Conservation (phyloP, 1,140 invertebrate genomes). For the Eumaeus atala region DNA sequence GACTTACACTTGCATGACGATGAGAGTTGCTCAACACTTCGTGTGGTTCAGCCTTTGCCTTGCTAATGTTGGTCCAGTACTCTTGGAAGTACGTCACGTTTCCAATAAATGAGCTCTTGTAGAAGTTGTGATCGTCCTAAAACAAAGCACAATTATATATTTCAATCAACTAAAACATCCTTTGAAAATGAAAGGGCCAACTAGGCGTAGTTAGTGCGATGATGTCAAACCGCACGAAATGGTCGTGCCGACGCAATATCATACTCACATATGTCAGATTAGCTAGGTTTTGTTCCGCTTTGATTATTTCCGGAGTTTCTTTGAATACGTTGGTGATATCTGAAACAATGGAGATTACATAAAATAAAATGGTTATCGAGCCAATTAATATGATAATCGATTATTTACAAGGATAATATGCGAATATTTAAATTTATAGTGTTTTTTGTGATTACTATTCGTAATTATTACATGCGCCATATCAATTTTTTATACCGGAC, state of each 20-base stretch:
- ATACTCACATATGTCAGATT: conserved; percentile 48
- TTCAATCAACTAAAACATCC: background rate
- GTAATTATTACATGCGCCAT: too few relatives aligned
- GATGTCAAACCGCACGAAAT: background rate
- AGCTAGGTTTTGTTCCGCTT: conserved; percentile 49
- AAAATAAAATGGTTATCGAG: too few relatives aligned
- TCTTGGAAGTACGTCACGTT: conserved; percentile 75
- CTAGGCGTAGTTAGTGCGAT: too few relatives aligned
- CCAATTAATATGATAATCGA: too few relatives aligned
- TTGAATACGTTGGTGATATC: conserved; percentile 45
- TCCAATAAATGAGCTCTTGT: conserved; percentile 82
- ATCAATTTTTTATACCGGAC: too few relatives aligned
- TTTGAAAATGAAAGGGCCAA: too few relatives aligned
- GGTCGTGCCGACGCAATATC: background rate
- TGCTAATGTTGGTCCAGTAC: conserved; percentile 85
- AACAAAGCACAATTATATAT: conserved; percentile 15
- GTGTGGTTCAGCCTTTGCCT: conserved; percentile 78
- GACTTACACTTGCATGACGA: conserved; percentile 88
- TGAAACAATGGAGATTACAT: conserved; percentile 29
- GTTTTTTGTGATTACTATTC: too few relatives aligned
- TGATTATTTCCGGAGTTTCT: conserved; percentile 50
- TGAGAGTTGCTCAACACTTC: conserved; percentile 89
- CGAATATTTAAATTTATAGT: too few relatives aligned
- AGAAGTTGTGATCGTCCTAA: conserved; percentile 84
- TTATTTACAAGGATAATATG: too few relatives aligned